Conservation (phyloP, 35 echinoderm and acorn worm species). For the Nesometra sesokonis region DNA sequence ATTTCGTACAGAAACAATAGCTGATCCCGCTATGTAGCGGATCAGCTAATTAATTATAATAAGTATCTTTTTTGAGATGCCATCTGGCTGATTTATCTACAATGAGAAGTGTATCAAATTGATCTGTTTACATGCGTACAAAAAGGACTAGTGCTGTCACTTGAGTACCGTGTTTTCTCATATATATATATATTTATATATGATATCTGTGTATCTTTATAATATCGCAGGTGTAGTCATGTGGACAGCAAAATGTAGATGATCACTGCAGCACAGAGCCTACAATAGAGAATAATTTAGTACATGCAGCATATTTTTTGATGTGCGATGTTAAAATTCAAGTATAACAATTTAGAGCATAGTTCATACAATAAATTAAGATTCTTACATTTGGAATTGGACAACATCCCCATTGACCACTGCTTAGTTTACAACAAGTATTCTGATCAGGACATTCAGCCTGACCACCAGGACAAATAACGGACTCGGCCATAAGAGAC, state of each 20-base stretch:
- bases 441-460: conserved; percentile 33
- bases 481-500: not conserved
- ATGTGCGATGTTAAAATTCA: not conserved
- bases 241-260: conserved; percentile 38
- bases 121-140: no score
- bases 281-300: not conserved
- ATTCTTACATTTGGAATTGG: no score
- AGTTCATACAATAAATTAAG: conserved; percentile 51
- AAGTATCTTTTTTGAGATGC: no score
- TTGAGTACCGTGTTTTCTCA: no score
- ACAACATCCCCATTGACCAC: conserved; percentile 38
- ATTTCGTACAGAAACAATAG: no score
- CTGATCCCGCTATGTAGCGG: no score
- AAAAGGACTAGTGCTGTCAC: no score
- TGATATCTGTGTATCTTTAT: no score
- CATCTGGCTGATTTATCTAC: no score
- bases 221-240: conserved; percentile 14
- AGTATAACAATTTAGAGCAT: conserved; percentile 30
- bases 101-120: no score
- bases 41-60: no score
- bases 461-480: conserved; percentile 13
- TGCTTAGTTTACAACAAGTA: conserved; percentile 43
- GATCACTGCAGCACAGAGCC: conserved; percentile 30
- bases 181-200: no score
- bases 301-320: not conserved